phyloP scores from a whole-genome alignment of 2,797 vertebrate species.

The Notolabrus celidotus region DNA sequence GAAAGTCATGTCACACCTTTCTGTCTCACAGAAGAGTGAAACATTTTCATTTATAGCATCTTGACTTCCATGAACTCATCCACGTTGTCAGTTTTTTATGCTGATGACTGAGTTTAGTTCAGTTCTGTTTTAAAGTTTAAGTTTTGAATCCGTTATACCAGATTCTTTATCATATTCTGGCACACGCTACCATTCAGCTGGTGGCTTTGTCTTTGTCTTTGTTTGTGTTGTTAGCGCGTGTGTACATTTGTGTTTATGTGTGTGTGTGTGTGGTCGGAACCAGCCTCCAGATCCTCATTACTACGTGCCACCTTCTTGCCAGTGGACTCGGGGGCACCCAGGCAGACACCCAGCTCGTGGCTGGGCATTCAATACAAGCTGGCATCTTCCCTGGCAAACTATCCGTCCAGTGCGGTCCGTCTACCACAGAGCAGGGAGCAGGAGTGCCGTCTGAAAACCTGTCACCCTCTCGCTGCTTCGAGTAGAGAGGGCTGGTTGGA shows the following conservation, averaged over 20 bases:
- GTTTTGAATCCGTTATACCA: constrained; percentile 5
- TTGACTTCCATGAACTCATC: constrained; percentile 30
- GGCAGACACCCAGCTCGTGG: constrained; percentile 68
- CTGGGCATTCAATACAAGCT: constrained; percentile 58
- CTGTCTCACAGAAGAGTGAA: constrained; percentile 42
- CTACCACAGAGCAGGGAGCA: constrained; percentile 43
- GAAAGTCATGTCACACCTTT: constrained; percentile 66
- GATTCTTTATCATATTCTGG: constrained; percentile 10
- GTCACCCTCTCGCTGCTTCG: constrained; percentile 33
- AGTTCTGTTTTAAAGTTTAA: constrained; percentile 13
- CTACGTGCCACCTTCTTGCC: constrained; percentile 59
- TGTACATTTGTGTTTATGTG: constrained; percentile 3
- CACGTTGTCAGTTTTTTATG: constrained; percentile 1
- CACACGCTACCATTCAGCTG: background rate
- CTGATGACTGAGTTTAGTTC: constrained; percentile 3
- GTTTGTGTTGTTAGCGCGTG: no score
- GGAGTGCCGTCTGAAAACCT: constrained; percentile 50
- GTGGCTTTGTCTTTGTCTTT: constrained; percentile 38
- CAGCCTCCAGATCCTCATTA: constrained; percentile 78
- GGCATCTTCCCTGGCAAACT: constrained; percentile 59
- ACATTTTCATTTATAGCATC: constrained; percentile 54
- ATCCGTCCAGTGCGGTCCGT: constrained; percentile 36
- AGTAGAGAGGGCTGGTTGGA: constrained; percentile 39
- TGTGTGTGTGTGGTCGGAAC: constrained; percentile 35
- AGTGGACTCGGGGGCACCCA: constrained; percentile 57